Percentiles rank a stretch among this genome's conserved stretches.
Conservation (phyloP, 2,113 vertebrate genomes). For the Nanger granti region DNA sequence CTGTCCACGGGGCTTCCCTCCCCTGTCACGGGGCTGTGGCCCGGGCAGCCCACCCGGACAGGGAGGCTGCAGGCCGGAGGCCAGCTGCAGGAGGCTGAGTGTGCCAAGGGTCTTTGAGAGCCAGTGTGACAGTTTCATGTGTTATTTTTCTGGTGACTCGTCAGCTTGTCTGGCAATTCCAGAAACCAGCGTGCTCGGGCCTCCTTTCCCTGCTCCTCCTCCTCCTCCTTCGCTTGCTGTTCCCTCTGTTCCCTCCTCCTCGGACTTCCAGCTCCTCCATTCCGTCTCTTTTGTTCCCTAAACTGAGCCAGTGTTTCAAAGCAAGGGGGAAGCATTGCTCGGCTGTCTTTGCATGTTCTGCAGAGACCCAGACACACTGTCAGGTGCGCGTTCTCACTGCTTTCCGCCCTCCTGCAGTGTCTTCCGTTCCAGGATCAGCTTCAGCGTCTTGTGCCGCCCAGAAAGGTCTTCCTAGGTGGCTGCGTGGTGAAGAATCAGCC, state of each 20-base stretch:
- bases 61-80: background rate
- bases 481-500: background rate
- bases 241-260: too few species aligned
- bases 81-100: background rate
- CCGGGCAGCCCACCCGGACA: accelerated
- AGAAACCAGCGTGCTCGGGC: accelerated
- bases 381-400: accelerated
- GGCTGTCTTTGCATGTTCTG: background rate
- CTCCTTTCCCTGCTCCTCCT: accelerated
- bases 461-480: background rate
- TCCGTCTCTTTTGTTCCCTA: background rate
- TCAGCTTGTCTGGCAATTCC: accelerated
- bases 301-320: background rate
- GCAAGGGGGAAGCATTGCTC: accelerated
- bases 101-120: accelerated
- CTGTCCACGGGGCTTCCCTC: background rate
- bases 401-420: accelerated
- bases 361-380: background rate
- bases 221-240: accelerated
- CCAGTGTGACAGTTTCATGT: accelerated
- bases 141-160: background rate
- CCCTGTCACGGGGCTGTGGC: accelerated
- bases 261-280: too few species aligned
- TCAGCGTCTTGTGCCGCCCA: accelerated
- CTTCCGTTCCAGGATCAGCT: accelerated